These are phyloP conservation scores for Eupithecia pulchellata DNA, from an alignment of 2,888 invertebrate species.

Conservation along the genomic window DNA sequence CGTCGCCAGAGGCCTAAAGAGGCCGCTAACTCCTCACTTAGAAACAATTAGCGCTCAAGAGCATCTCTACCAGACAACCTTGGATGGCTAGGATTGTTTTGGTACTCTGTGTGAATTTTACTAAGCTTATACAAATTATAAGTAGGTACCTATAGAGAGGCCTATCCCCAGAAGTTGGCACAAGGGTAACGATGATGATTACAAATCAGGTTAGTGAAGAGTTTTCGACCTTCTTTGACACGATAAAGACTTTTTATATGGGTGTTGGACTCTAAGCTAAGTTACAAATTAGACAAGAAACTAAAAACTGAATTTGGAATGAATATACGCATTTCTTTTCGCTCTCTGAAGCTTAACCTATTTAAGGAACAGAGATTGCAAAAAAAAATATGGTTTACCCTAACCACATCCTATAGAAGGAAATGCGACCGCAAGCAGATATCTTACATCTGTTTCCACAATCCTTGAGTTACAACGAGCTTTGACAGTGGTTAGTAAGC, in stretches of 20 bases:
- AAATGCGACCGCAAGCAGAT: constrained; percentile 18
- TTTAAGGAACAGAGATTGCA: background rate
- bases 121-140: background rate
- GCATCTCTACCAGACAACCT: constrained; percentile 1
- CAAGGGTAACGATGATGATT: too few species aligned
- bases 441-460: constrained; percentile 29
- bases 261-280: too few species aligned
- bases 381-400: constrained; percentile 7
- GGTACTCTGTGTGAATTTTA: background rate
- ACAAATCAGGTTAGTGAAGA: background rate
- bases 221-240: background rate
- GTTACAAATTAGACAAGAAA: too few species aligned
- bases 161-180: too few species aligned
- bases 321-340: too few species aligned
- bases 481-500: background rate
- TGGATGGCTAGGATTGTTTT: background rate
- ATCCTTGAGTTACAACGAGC: constrained; percentile 21
- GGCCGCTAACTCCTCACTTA: too few species aligned
- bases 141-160: too few species aligned
- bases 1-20: too few species aligned
- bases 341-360: too few species aligned
- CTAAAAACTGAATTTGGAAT: too few species aligned
- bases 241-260: too few species aligned
- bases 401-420: constrained; percentile 18
- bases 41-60: background rate